A percentile compares a stretch with the other conserved stretches of the same genome.
These are phyloP conservation scores for Platerodrilus igneus DNA, from an alignment of 2,888 invertebrate genomes.

Conservation along the genomic window DNA sequence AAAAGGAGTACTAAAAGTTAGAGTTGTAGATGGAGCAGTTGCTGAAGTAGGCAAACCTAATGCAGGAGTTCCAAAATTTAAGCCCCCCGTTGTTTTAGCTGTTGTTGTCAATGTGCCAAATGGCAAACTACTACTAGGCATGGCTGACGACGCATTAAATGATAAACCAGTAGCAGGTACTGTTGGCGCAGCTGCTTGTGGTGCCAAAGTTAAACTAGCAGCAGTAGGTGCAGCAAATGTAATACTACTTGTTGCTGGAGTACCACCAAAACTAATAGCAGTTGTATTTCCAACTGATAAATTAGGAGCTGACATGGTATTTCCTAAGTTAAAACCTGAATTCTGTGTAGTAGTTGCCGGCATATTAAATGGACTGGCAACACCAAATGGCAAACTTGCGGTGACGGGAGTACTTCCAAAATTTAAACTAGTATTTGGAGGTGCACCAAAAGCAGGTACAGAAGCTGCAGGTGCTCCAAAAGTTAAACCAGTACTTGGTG, in stretches of 20 bases:
- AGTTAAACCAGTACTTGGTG: conserved; percentile 31
- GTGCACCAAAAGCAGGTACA: conserved; percentile 13
- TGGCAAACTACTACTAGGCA: background rate
- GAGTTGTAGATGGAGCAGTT: conserved; percentile 19
- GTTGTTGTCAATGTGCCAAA: conserved; percentile 10
- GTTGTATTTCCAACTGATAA: conserved; percentile 4
- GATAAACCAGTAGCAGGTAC: background rate
- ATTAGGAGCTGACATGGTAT: conserved; percentile 2
- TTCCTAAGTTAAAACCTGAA: conserved; percentile 3
- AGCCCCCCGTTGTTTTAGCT: conserved; percentile 26
- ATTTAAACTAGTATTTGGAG: conserved; percentile 17
- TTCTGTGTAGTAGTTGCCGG: too few species aligned
- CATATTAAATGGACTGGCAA: too few species aligned
- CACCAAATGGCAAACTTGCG: conserved; percentile 12
- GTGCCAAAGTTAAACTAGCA: conserved; percentile 7
- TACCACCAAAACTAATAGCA: conserved; percentile 22
- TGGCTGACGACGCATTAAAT: background rate
- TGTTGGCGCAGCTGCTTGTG: background rate
- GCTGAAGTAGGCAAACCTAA: too few species aligned
- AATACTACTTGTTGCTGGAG: conserved; percentile 29
- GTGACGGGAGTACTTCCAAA: conserved; percentile 18
- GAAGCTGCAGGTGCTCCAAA: conserved; percentile 11
- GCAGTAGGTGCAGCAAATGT: conserved; percentile 26
- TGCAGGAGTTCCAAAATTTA: conserved; percentile 34
- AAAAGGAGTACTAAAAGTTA: conserved; percentile 35